Evolutionary conservation across 2,113 vertebrate species (phyloP), one percentile per base, ranked within the genome.

Genomic region (Dicerorhinus sumatrensis): DNA sequence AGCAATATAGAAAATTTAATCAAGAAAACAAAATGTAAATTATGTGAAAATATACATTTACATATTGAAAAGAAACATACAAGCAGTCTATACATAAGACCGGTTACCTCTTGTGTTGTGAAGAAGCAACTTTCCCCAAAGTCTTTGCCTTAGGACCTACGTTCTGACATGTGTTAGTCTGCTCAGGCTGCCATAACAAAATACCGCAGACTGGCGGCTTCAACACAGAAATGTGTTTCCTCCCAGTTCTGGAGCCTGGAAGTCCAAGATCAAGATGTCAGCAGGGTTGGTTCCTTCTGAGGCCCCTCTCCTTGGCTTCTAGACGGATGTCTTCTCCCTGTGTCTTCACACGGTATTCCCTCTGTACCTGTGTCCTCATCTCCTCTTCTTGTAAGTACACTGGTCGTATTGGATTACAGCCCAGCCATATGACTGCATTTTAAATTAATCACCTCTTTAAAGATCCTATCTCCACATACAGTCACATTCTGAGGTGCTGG

Each of bases 21-120:
- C 29, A 21, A 77, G 27, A 46, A 89, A 96, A 21, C 20, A 62
- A 91, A 95, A 72, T 65, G 6, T 60, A 89, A 93, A 80, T 77
- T 51, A 82, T 42, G 54, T 60, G 58, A 58, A 85, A 88, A 89
- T 83, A 39, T 18, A 33, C 9, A 36, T n/a, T 67, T 14, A 67
- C 81, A 63, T 31, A 65, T 75, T 46, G 51, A 91, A 79, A 91
- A 95, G 58, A 94, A 96, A 91, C 39, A 82, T 25, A n/a, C 7
- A 62, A 81, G 42, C 18, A 70, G 4, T 84, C 9, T 1, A 88
- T 13, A 63, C 6, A 54, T 4, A 77, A 84, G 36, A 83, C 4
- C 1, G 27, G 76, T 69, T 81, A 33, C 42, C 23, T 79, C 25
- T 80, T 87, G 5, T 54, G 27, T 89, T 80, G 46, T 91, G n/a